Base-by-base conservation (phyloP, 2,797 vertebrate genomes). In the Hybognathus amarus region DNA sequence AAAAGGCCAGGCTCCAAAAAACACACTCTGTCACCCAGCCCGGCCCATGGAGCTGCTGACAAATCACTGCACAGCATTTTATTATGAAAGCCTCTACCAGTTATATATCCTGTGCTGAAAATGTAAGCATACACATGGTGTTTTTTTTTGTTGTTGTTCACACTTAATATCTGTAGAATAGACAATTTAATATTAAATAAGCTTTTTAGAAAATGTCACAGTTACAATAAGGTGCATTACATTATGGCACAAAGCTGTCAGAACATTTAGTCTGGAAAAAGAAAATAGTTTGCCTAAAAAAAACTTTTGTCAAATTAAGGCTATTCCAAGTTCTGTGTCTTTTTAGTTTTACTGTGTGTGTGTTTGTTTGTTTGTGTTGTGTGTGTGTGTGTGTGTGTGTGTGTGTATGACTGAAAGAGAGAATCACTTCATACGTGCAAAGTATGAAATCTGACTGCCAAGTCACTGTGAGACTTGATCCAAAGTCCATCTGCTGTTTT, bases 401-500 rank as follows among this genome's bases (percentile, higher is more conserved):
- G 45, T 66, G 33, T 76, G 22, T 52, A 4, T 56, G 67, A 71
- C 66, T 71, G 42, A 79, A 71, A 20, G 47, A 81, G 68, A 74
- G 52, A 78, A 77, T 82, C 76, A 86, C 84, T 87, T 70, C 87
- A 84, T 84, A 85, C 56, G 22, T 75, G 80, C 89, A 93, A 90
- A 91, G 83, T 88, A 91, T 92, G 88, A 92, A 90, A 91, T 87
- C 80, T 92, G 89, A 90, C 87, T 85, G 89, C 36, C 90, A 85
- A 74, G 82, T 91, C 88, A 78, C 83, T 86, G 87, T 82, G 83
- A 90, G 82, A 89, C 87, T n/a, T 93, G 92, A 96, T 93, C 91
- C 91, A 92, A 95, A 93, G 92, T 94, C 93, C 92, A 76, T 95
- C 93, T 95, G 94, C 90, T 89, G 79, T 92, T 90, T 90, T 91